Base-by-base conservation (phyloP, 2,888 invertebrate species). In the Acholoe squamosa region DNA sequence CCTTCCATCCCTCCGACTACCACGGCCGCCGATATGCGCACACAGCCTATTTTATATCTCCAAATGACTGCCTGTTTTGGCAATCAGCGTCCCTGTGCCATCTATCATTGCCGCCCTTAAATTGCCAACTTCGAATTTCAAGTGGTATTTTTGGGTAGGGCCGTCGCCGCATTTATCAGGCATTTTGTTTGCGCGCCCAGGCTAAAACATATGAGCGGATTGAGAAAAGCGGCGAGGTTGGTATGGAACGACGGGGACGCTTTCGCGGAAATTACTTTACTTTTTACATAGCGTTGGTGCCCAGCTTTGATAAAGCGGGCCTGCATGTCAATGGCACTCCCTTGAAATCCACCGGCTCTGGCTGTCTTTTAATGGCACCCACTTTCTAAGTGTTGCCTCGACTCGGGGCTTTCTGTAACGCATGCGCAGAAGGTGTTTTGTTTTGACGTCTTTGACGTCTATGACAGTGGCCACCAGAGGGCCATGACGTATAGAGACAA, bases 111-210 rank as follows among this genome's bases (percentile, higher is more conserved):
- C 5, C 25, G 19, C 86, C 33, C 86, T 67, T 89, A 89, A 71
- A 89, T 89, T 89, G 71, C 89, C 89, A 67, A 89, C 89, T 67
- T 67, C 61, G 71, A 89, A 89, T 89, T 89, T 67, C 71, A 89
- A 89, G 89, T 67, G 89, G 61, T 33, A 67, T 67, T 71, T 89
- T 89, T 89, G 61, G 89, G 54, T 52, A n/a, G 14, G 22, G 12
- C 61, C 76, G 76, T 43, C 43, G 3, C 43, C 76, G 86, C 86
- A 86, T 86, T 86, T 56, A 86, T 86, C 86, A 86, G 56, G 52
- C 54, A 33, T 86, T 86, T 86, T 86, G 86, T 86, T 86, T 54
- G 86, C 54, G 52, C 54, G 52, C 86, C 84, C 52, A 7, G 34
- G 43, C 19, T 54, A 86, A 86, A 86, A 86, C 86, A 86, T 86